A percentile compares a stretch with the other conserved stretches of the same genome.
Conservation (phyloP, 2,888 invertebrate species). For the Lasioglossum lativentre region DNA sequence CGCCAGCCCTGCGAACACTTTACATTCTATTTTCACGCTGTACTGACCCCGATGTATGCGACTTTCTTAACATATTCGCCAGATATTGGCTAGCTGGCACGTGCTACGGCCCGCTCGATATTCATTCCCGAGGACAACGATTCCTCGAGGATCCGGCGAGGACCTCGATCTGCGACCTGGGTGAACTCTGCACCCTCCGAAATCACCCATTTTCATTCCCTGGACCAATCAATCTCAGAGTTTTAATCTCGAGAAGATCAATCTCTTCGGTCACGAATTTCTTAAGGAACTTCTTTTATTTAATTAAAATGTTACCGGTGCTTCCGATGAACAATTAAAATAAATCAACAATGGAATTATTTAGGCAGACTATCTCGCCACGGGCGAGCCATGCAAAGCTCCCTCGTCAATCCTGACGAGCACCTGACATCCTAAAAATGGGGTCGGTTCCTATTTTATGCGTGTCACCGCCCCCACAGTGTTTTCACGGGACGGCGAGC, state of each 20-base stretch:
- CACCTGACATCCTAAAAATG: slow-evolving; percentile 67
- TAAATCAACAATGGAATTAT: not conserved
- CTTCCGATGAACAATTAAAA: slow-evolving; percentile 10
- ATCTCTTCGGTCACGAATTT: not conserved
- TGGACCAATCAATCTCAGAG: not conserved
- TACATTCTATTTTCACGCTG: slow-evolving; percentile 84
- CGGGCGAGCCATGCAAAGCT: slow-evolving; percentile 1
- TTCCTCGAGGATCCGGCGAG: not conserved
- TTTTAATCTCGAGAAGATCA: not conserved
- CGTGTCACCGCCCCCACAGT: slow-evolving; percentile 82
- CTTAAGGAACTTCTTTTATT: no score
- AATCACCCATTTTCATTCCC: not conserved
- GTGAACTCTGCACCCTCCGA: not conserved
- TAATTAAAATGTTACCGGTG: no score
- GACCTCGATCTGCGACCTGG: not conserved
- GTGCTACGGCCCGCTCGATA: slow-evolving; percentile 72
- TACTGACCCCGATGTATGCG: slow-evolving; percentile 82
- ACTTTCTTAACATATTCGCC: slow-evolving; percentile 80
- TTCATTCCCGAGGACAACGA: slow-evolving; percentile 63
- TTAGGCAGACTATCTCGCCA: not conserved
- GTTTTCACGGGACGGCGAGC: slow-evolving; percentile 84
- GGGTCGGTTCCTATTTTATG: slow-evolving; percentile 77
- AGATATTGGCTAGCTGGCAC: slow-evolving; percentile 80
- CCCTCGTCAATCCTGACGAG: slow-evolving; percentile 34
- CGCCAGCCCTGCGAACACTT: slow-evolving; percentile 75